Evolutionary conservation across 2,888 invertebrate species (phyloP).

Genomic region (Meandrusa payeni): DNA sequence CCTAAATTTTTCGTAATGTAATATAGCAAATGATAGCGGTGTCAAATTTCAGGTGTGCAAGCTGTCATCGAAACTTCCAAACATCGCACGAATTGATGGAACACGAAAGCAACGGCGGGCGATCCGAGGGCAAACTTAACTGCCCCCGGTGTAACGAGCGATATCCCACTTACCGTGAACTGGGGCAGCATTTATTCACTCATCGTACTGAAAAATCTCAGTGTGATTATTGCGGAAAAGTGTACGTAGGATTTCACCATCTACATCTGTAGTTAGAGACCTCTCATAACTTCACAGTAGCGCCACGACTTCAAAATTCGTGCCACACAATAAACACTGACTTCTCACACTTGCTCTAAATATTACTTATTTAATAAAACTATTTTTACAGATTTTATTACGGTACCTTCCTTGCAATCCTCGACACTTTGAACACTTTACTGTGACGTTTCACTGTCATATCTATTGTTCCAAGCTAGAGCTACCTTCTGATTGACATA

Average conservation of each 20-base stretch:
- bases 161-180: conserved; percentile 68
- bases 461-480: no score
- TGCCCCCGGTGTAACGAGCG: conserved; percentile 67
- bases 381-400: no score
- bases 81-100: conserved; percentile 66
- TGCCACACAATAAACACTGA: no score
- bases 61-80: conserved; percentile 71
- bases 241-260: conserved; percentile 42
- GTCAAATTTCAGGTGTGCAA: conserved; percentile 52
- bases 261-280: neutral
- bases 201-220: conserved; percentile 62
- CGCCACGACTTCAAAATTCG: neutral
- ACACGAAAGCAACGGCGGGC: conserved; percentile 67
- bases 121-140: conserved; percentile 63
- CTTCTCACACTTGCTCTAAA: no score
- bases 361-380: no score
- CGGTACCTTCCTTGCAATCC: no score
- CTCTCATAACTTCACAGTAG: neutral
- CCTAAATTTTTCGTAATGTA: no score
- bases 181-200: conserved; percentile 59
- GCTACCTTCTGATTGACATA: no score
- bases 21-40: no score
- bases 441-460: no score
- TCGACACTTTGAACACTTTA: no score
- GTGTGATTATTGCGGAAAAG: conserved; percentile 72